Conservation (phyloP, 2,888 invertebrate genomes). For the Sphecodes monilicornis region DNA sequence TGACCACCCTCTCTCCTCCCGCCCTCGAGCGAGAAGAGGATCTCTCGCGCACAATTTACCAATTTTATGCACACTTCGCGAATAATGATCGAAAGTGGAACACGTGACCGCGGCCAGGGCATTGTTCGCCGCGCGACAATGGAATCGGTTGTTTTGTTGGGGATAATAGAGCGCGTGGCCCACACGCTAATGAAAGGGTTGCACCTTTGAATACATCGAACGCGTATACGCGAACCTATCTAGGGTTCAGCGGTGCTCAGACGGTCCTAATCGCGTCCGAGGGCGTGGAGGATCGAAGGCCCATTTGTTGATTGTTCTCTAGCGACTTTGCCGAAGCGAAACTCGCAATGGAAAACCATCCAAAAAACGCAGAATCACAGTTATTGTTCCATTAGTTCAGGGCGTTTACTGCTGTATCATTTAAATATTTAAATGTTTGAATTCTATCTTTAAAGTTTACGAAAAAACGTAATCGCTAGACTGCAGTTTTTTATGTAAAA, state of each 20-base stretch:
- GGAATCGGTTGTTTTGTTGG: constrained; percentile 83
- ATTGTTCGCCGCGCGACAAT: constrained; percentile 79
- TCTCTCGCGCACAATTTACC: constrained; percentile 78
- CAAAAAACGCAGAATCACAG: background rate
- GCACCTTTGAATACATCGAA: constrained; percentile 81
- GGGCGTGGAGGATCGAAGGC: background rate
- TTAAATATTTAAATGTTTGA: too few species aligned
- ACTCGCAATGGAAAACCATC: background rate
- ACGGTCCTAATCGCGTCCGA: constrained; percentile 11
- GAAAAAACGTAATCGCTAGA: too few species aligned
- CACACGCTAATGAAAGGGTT: constrained; percentile 83
- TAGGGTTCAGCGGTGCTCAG: constrained; percentile 67
- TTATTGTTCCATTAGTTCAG: too few species aligned
- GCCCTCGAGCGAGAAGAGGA: constrained; percentile 52
- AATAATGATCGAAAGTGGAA: constrained; percentile 81
- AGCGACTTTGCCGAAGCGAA: background rate
- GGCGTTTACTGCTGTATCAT: too few species aligned
- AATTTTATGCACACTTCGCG: constrained; percentile 79
- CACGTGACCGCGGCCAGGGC: constrained; percentile 78
- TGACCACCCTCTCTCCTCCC: background rate
- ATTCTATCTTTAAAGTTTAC: too few species aligned
- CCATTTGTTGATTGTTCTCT: background rate
- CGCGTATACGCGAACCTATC: constrained; percentile 60
- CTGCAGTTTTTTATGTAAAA: too few species aligned
- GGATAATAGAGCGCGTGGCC: constrained; percentile 83